Evolutionary conservation across 2,888 invertebrate genomes (phyloP).

Genomic region (Idaea biselata): DNA sequence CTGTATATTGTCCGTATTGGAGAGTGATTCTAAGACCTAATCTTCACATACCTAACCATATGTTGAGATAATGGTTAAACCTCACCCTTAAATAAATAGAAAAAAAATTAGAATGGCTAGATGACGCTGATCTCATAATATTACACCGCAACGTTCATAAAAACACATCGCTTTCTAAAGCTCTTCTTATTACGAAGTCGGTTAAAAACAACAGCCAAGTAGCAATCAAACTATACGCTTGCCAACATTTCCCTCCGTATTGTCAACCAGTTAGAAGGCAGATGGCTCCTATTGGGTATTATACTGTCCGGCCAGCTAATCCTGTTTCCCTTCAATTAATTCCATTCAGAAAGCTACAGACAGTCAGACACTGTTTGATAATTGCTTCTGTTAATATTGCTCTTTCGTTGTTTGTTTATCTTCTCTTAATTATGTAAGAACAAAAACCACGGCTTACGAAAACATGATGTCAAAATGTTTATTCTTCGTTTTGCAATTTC

Average conservation of each 20-base stretch:
- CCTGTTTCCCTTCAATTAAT: slow-evolving; percentile 65
- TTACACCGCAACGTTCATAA: too few species aligned
- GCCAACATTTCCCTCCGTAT: slow-evolving; percentile 8
- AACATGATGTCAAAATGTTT: neutral
- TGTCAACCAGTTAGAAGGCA: slow-evolving; percentile 44
- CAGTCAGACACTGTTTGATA: slow-evolving; percentile 38
- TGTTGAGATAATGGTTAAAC: too few species aligned
- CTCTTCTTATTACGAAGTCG: neutral
- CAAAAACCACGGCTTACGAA: neutral
- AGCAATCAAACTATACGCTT: neutral
- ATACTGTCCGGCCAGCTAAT: slow-evolving; percentile 55
- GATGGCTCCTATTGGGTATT: slow-evolving; percentile 61
- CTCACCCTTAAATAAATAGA: too few species aligned
- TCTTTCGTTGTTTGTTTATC: slow-evolving; percentile 10
- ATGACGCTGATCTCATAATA: too few species aligned
- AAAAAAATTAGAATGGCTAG: too few species aligned
- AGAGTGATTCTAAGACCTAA: too few species aligned
- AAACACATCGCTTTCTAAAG: too few species aligned
- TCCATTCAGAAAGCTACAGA: slow-evolving; percentile 51
- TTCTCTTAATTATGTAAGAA: neutral
- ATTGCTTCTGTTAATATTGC: slow-evolving; percentile 20
- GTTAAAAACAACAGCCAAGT: neutral
- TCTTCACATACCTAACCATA: too few species aligned
- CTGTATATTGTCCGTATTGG: too few species aligned
- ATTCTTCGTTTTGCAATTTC: too few species aligned